These are phyloP conservation scores for Tachycineta bicolor DNA, from an alignment of 2,113 vertebrate species.

Conservation along the genomic window DNA sequence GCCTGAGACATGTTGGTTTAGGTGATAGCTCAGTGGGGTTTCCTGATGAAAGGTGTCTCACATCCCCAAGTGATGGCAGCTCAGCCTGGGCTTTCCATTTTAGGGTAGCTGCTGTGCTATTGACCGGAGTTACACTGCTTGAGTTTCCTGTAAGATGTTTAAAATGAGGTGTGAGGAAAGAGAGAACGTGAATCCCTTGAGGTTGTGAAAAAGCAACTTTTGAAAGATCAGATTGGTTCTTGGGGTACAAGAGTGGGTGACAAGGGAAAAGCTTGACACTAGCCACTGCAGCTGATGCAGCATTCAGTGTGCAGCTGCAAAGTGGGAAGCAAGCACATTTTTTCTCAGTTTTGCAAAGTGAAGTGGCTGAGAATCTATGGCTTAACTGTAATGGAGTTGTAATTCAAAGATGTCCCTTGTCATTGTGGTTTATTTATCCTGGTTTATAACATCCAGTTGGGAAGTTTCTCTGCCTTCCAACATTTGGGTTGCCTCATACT, in stretches of 20 bases:
- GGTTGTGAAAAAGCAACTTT: not conserved
- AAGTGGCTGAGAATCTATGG: not conserved
- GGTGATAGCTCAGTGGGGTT: not conserved
- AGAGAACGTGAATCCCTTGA: not conserved
- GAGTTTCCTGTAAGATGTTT: not conserved
- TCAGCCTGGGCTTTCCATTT: not conserved
- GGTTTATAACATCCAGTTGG: not conserved
- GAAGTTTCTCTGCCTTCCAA: not conserved
- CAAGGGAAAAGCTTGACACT: not conserved
- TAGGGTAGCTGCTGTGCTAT: not conserved
- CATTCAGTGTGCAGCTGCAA: not conserved
- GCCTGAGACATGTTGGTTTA: fast-evolving
- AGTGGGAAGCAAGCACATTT: fast-evolving
- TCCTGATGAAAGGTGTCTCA: not conserved
- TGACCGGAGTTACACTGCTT: not conserved
- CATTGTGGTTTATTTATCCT: not conserved
- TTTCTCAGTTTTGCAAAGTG: not conserved
- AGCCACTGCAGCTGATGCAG: fast-evolving
- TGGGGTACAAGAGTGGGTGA: not conserved
- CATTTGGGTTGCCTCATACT: not conserved
- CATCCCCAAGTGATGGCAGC: not conserved
- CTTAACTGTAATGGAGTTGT: not conserved
- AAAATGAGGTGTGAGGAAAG: not conserved
- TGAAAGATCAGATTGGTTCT: not conserved
- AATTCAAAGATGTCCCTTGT: not conserved